Conservation (phyloP, 2,113 vertebrate genomes). For the Ctenomys sociabilis region DNA sequence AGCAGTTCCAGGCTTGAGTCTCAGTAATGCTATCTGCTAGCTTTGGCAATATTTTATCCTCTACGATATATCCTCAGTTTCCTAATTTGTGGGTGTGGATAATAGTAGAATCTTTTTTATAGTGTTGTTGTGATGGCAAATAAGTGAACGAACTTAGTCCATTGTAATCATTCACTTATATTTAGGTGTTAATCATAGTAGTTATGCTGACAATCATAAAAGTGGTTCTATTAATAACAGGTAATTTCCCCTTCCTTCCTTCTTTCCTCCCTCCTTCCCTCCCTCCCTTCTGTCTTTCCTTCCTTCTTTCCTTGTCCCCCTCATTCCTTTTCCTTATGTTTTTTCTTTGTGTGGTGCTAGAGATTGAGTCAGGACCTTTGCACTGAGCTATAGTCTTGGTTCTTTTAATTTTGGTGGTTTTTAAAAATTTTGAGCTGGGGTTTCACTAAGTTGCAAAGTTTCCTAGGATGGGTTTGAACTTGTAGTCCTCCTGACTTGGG, state of each 20-base stretch:
- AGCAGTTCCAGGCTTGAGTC: not conserved
- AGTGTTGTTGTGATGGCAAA: not conserved
- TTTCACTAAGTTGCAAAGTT: not conserved
- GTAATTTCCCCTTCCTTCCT: not conserved
- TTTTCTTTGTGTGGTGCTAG: not conserved
- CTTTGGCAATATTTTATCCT: not conserved
- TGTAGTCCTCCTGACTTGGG: not conserved
- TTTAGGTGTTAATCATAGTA: not conserved
- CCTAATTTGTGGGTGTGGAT: slow-evolving; percentile 1
- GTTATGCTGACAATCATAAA: not conserved
- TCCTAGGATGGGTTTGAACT: not conserved
- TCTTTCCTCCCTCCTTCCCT: not conserved
- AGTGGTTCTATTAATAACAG: slow-evolving; percentile 26
- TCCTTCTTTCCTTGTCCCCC: no score
- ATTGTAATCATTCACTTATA: not conserved
- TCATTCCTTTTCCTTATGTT: not conserved
- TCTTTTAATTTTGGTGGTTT: not conserved
- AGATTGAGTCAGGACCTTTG: not conserved
- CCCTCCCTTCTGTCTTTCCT: no score
- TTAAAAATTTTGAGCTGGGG: not conserved
- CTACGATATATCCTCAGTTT: not conserved
- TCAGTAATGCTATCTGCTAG: not conserved
- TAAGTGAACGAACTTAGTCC: not conserved
- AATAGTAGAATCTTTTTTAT: not conserved
- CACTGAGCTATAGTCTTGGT: not conserved